phyloP scores from a whole-genome alignment of 2,888 invertebrate species.

The Orchesella flavescens region DNA sequence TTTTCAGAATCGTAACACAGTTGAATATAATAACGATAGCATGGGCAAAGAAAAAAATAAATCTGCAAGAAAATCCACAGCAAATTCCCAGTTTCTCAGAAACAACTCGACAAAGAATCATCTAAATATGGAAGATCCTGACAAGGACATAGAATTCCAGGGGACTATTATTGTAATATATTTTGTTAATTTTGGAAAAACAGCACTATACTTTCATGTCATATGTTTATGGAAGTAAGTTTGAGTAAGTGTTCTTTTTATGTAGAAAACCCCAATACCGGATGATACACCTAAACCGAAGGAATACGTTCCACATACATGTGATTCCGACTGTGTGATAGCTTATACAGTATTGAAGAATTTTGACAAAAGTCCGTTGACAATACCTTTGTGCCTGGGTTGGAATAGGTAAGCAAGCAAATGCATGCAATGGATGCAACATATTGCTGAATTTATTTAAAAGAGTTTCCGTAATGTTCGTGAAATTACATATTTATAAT shows the following conservation, averaged over 20 bases:
- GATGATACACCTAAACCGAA: constrained; percentile 22
- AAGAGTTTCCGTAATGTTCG: too few relatives aligned
- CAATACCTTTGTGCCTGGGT: constrained; percentile 58
- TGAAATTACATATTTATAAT: too few relatives aligned
- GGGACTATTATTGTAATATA: constrained; percentile 49
- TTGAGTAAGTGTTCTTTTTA: not conserved
- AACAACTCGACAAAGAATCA: not conserved
- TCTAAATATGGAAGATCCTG: constrained; percentile 31
- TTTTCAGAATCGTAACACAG: constrained; percentile 19
- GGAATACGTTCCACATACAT: constrained; percentile 48
- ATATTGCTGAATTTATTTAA: too few relatives aligned
- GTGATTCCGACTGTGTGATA: constrained; percentile 38
- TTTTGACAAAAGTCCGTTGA: constrained; percentile 57
- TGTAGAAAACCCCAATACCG: constrained; percentile 46
- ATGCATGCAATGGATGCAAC: too few relatives aligned
- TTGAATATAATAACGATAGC: constrained; percentile 58
- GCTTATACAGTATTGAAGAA: constrained; percentile 9
- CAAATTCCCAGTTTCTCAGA: not conserved
- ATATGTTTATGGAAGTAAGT: not conserved
- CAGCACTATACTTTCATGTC: not conserved
- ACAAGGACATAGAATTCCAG: constrained; percentile 60
- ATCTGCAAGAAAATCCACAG: constrained; percentile 61
- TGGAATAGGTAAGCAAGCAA: constrained; percentile 55
- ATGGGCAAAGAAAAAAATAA: constrained; percentile 15
- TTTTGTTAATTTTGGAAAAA: not conserved